Base-by-base conservation (phyloP, 2,113 vertebrate genomes). In the Sylvilagus bachmani region DNA sequence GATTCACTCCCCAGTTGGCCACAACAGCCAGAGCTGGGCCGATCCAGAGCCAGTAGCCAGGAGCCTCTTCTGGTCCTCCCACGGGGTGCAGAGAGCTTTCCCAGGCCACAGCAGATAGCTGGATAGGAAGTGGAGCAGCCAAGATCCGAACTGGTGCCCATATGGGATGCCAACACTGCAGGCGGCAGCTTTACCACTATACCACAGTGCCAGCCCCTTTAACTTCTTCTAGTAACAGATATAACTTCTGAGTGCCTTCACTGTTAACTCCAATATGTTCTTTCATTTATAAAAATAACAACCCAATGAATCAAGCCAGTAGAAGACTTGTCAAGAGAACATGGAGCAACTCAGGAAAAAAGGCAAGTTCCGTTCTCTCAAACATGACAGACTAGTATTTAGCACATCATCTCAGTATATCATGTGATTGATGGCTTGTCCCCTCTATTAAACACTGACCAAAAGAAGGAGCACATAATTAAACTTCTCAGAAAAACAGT, bases 381-480 rank as follows among this genome's bases (percentile, higher is more conserved):
- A 66, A 61, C 86, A 89, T 62, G 66, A 90, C 78, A 74, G 91
- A 82, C 44, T 75, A 89, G 73, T 83, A 94, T 29, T 88, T 83
- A 84, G n/a, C 29, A 74, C 25, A 79, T 24, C 19, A 58, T 86
- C 67, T 83, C 61, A 87, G 36, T 67, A 92, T 10, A 71, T 94
- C 89, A 88, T 38, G 49, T 79, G 44, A 87, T 13, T 36, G 64
- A 38, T 33, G 85, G 11, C 24, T 93, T 78, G 38, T 75, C 93
- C 29, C 58, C 11, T 81, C 70, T 51, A 33, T 51, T 88, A 95
- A 92, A n/a, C 51, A 67, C 7, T 90, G 25, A 90, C 90, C 61
- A n/a, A 86, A 85, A 91, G 78, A 36, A 80, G 27, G 81, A 95
- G 17, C 44, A 17, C 55, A 78, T 67, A 70, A 81, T 69, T 90